These are phyloP conservation scores for Fundulus diaphanus DNA, from an alignment of 2,797 vertebrate species.

Conservation along the genomic window DNA sequence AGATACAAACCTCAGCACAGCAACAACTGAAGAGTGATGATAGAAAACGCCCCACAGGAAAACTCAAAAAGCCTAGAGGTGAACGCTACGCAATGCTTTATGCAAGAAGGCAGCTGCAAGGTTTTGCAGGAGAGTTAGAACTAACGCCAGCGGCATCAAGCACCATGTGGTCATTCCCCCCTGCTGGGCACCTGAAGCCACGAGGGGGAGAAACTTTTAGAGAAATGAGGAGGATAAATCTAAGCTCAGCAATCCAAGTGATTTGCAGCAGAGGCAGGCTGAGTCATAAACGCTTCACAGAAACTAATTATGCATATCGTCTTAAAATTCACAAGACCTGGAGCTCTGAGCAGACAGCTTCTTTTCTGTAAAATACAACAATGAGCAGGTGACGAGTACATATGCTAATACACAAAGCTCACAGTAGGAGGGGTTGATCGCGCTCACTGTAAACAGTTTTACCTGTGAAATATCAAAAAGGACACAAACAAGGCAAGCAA, in stretches of 20 bases:
- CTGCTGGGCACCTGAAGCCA: constrained; percentile 15
- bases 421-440: constrained; percentile 2
- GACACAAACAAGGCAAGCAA: neutral
- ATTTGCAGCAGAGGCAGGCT: constrained; percentile 34
- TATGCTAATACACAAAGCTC: neutral
- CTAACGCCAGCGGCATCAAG: constrained; percentile 13
- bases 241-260: constrained; percentile 17
- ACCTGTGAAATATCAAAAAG: neutral
- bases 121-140: constrained; percentile 22
- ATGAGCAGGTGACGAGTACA: constrained; percentile 30
- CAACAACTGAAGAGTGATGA: constrained; percentile 35
- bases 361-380: neutral
- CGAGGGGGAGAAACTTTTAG: constrained; percentile 9
- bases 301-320: constrained; percentile 42
- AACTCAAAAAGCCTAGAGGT: constrained; percentile 43
- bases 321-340: constrained; percentile 38
- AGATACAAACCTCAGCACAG: constrained; percentile 27
- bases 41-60: constrained; percentile 41
- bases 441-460: neutral
- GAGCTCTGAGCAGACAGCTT: constrained; percentile 12
- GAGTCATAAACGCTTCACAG: constrained; percentile 17
- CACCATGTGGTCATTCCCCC: constrained; percentile 7
- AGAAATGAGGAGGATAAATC: constrained; percentile 22
- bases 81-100: constrained; percentile 29
- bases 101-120: constrained; percentile 20